These are phyloP conservation scores for Ceramica pisi DNA, from an alignment of 2,888 invertebrate species.

Conservation along the genomic window DNA sequence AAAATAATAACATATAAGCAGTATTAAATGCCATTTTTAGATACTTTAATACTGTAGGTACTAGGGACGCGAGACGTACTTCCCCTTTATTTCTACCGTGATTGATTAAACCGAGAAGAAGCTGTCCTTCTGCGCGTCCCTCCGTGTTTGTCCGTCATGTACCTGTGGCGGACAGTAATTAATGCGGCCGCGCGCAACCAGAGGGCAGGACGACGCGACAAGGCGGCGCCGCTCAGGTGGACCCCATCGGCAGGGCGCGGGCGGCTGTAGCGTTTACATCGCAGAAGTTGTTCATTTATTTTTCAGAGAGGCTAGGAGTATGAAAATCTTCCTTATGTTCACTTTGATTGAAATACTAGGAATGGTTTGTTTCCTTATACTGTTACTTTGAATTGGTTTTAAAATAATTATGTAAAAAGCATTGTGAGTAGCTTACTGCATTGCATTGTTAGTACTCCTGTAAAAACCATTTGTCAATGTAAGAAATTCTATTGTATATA, in stretches of 20 bases:
- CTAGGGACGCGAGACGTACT: background rate
- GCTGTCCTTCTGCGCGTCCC: conserved; percentile 57
- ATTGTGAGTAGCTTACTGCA: no score
- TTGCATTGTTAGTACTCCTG: no score
- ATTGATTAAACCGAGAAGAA: conserved; percentile 20
- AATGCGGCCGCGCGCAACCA: conserved; percentile 77
- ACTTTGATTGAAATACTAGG: no score
- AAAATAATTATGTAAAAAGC: no score
- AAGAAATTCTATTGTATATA: no score
- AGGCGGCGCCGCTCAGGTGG: conserved; percentile 83
- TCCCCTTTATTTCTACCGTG: background rate
- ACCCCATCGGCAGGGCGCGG: conserved; percentile 51
- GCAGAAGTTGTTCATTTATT: background rate
- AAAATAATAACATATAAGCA: background rate
- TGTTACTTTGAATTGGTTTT: no score
- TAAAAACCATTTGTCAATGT: no score
- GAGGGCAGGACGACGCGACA: conserved; percentile 73
- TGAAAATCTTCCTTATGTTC: no score
- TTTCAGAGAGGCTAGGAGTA: background rate
- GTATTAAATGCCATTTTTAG: background rate
- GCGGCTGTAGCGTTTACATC: conserved; percentile 12
- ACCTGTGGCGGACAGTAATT: conserved; percentile 85
- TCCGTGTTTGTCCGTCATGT: conserved; percentile 75
- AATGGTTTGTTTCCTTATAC: no score
- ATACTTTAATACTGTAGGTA: background rate